phyloP scores from a whole-genome alignment of 1,140 invertebrate genomes.

The Aplysia californica region DNA sequence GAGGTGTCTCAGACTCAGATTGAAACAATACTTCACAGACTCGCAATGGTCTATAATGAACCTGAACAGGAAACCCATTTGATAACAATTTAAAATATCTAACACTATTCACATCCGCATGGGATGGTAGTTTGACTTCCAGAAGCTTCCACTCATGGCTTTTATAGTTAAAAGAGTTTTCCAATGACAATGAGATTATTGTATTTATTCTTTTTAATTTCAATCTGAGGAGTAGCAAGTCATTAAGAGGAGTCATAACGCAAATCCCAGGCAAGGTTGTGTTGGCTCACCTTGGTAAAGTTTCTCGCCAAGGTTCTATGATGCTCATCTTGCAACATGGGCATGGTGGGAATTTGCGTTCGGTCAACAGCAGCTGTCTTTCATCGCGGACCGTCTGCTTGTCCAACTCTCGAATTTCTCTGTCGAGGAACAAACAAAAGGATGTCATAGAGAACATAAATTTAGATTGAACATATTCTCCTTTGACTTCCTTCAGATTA shows the following conservation, averaged over 20 bases:
- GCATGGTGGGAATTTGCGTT: conserved; percentile 52
- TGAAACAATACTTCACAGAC: too few species aligned
- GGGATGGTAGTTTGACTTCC: neutral
- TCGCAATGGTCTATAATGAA: too few species aligned
- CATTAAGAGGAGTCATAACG: too few species aligned
- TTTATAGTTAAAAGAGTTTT: neutral
- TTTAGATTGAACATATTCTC: neutral
- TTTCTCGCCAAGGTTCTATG: conserved; percentile 48
- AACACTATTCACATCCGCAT: neutral
- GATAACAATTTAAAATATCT: too few species aligned
- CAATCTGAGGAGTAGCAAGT: too few species aligned
- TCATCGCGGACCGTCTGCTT: conserved; percentile 2
- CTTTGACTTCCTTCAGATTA: neutral
- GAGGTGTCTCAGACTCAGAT: too few species aligned
- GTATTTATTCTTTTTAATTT: neutral
- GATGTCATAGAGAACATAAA: neutral
- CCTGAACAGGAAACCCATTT: too few species aligned
- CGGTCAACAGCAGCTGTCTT: conserved; percentile 37
- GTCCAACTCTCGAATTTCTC: conserved; percentile 25
- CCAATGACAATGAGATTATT: neutral
- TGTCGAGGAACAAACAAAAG: conserved; percentile 1
- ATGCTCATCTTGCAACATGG: conserved; percentile 56
- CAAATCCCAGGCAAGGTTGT: too few species aligned
- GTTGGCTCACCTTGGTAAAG: conserved; percentile 43
- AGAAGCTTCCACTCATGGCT: neutral